Evolutionary conservation across 2,797 vertebrate species (phyloP).

Genomic region (Numenius phaeopus): DNA sequence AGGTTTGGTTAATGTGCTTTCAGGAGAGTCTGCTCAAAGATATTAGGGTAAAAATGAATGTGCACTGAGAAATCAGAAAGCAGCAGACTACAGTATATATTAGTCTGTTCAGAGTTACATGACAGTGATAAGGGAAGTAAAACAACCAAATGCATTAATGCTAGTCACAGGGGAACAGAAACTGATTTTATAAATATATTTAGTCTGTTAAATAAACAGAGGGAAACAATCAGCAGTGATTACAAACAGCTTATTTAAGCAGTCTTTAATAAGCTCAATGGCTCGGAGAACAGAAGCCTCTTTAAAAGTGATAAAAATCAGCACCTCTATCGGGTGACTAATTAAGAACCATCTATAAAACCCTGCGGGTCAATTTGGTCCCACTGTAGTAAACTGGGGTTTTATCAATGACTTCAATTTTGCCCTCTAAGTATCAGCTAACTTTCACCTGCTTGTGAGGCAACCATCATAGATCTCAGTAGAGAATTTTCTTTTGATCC

Average conservation of each 20-base stretch:
- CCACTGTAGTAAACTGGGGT: neutral
- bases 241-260: slow-evolving; percentile 51
- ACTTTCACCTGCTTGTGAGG: neutral
- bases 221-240: slow-evolving; percentile 53
- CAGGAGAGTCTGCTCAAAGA: neutral
- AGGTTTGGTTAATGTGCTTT: neutral
- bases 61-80: neutral
- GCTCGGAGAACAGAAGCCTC: neutral
- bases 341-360: neutral
- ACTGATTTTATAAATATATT: slow-evolving; percentile 29
- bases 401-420: neutral
- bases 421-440: neutral
- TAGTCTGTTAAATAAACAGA: slow-evolving; percentile 49
- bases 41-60: neutral
- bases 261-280: slow-evolving; percentile 32
- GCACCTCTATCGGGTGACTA: neutral
- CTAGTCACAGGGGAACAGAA: slow-evolving; percentile 36
- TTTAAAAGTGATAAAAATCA: neutral
- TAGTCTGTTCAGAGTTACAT: neutral
- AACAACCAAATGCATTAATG: slow-evolving; percentile 40
- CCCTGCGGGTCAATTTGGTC: neutral
- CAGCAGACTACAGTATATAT: neutral
- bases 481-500: neutral
- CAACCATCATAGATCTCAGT: neutral
- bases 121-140: slow-evolving; percentile 13